A percentile compares a stretch with the other conserved stretches of the same genome.
These are phyloP conservation scores for Pantherophis vulpinus DNA, from an alignment of 2,797 vertebrate genomes.

Conservation along the genomic window DNA sequence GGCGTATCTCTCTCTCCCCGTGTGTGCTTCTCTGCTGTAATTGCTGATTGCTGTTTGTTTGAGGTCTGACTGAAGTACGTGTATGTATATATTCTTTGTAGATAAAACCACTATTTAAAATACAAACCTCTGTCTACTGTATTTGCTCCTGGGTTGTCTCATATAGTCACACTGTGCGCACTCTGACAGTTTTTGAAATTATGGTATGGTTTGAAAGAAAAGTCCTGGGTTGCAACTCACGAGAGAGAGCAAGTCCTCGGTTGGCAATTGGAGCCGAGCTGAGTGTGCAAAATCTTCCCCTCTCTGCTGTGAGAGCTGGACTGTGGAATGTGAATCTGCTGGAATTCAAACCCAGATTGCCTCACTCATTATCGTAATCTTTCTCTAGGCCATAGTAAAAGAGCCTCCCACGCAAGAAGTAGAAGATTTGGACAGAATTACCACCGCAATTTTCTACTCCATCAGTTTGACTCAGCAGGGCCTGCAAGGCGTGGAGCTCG, in stretches of 20 bases:
- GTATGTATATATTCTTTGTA: no score
- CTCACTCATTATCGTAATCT: not conserved
- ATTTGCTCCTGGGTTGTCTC: no score
- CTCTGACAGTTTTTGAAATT: not conserved
- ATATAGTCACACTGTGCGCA: no score
- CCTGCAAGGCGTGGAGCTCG: slow-evolving; percentile 93
- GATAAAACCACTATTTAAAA: no score
- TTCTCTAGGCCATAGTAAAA: slow-evolving; percentile 84
- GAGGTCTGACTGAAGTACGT: no score
- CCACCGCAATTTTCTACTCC: slow-evolving; percentile 91
- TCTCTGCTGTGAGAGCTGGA: not conserved
- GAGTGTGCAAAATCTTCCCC: not conserved
- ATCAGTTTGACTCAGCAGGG: slow-evolving; percentile 92
- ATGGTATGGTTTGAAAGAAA: not conserved
- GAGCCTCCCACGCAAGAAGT: slow-evolving; percentile 77
- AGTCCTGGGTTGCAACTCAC: not conserved
- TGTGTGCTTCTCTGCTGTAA: no score
- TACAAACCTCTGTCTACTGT: no score
- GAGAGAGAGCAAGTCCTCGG: not conserved
- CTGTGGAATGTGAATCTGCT: not conserved
- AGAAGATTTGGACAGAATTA: slow-evolving; percentile 83
- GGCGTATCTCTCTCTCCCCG: no score
- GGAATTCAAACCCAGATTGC: not conserved
- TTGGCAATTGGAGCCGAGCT: not conserved
- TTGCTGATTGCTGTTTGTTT: no score